These are phyloP conservation scores for Axis porcinus DNA, from an alignment of 2,113 vertebrate genomes.

Conservation along the genomic window DNA sequence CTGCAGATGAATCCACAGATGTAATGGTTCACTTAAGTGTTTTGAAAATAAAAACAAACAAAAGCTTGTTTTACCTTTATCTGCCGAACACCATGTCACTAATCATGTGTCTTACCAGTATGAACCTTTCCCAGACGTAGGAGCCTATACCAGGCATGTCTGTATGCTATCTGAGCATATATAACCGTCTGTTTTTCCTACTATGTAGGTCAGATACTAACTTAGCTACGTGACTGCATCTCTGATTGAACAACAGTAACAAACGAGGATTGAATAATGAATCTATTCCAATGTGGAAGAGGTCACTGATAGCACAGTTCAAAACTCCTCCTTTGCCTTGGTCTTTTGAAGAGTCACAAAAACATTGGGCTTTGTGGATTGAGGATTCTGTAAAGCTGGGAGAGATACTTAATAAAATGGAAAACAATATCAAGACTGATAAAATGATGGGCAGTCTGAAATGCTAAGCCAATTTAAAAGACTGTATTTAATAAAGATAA, in stretches of 20 bases:
- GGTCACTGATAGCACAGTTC: constrained; percentile 15
- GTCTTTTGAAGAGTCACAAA: neutral
- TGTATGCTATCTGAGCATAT: neutral
- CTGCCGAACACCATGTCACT: neutral
- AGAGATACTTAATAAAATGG: constrained; percentile 1
- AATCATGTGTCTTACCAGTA: neutral
- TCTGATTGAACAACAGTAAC: neutral
- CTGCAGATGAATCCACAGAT: neutral
- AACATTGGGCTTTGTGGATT: neutral
- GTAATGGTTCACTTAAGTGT: neutral
- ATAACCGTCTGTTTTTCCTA: neutral
- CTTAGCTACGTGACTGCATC: neutral
- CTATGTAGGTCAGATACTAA: neutral
- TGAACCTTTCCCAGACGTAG: neutral
- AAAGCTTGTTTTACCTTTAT: neutral
- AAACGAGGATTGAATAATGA: constrained; percentile 27
- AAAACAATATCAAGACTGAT: constrained; percentile 19
- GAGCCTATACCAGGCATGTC: neutral
- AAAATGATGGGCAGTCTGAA: neutral
- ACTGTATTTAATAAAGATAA: neutral
- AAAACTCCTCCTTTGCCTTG: constrained; percentile 15
- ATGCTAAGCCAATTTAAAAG: neutral
- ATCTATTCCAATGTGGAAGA: neutral
- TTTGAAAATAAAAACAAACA: neutral
- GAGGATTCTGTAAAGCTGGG: neutral